Base-by-base conservation (phyloP, 2,888 invertebrate genomes). In the Cryptocheilus praepositus region DNA sequence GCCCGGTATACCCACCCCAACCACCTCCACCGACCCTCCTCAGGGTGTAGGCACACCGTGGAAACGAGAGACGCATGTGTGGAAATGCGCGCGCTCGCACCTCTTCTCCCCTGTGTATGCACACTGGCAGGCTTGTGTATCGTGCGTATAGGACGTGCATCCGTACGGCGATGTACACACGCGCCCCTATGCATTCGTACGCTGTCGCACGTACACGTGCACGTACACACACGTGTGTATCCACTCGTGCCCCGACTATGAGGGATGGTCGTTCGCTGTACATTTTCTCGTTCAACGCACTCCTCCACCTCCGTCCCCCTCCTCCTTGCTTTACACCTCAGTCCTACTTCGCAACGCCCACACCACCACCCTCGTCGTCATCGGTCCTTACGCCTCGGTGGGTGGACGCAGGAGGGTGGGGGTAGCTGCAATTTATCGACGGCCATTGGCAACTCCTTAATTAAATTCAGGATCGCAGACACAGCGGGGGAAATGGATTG, bases 191-290 rank as follows among this genome's bases (percentile, higher is more conserved):
- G n/a, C n/a, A 18, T 58, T 52, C 57, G 46, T 67, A 56, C 55
- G 46, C 54, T 45, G 21, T 19, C 45, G 7, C 51, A 19, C 36
- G 52, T 60, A 44, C 55, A 49, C 68, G 56, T n/a, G 21, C 49
- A 16, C 44, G 18, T 43, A 44, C 43, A 56, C 15, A 1, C 8
- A 56, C 45, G 54, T 53, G 22, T 54, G 19, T 54, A 60, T 16
- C 59, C 53, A 61, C 61, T 61, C 43, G 61, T 51, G 52, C 49
- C 51, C 53, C 59, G 43, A 45, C 66, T 64, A 36, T 56, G 60
- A 53, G 63, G 56, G 63, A 75, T 63, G 66, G 57, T 61, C 67
- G 89, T 90, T 89, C 90, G 90, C 90, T 90, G 90, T 90, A 77
- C 77, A 77, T 73, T 78, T 74, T 76, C 71, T 72, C 70, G 76